Base-by-base conservation (phyloP, 1,140 invertebrate species). In the Metopolophium dirhodum region DNA sequence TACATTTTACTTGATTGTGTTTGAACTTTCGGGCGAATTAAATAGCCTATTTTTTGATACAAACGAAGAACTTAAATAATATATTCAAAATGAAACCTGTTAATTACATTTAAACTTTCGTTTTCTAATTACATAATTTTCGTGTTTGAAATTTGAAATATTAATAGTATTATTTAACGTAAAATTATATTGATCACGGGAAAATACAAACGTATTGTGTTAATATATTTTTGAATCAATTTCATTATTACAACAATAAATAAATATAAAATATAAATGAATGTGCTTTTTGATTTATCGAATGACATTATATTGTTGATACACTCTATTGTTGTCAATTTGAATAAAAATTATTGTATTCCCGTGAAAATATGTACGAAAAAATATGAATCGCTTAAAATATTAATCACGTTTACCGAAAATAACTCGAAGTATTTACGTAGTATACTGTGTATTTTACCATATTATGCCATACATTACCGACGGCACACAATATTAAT, bases 1-100 rank as follows among this genome's bases (percentile, higher is more conserved):
- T 89, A 57, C 35, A 57, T 57, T 89, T 57, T 11, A 57, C n/a
- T 89, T 89, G 51, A 89, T 41, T 89, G 30, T 54, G 35, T 57
- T 89, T 89, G 18, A 89, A 57, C 51, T 41, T 23, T 89, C 23
- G 11, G 11, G 3, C 3, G 35, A 57, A 89, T 89, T 57, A 89
- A 89, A 54, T 20, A 57, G 9, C 51, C 51, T 54, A 49, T 89
- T 54, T 54, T 35, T 54, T 20, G 4, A 37, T 54, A 89, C 8
- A 35, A 20, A 87, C 2, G 14, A n/a, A 20, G 14, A 89, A 89
- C 88, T 89, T 57, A 9, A 54, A 89, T 26, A 22, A 35, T 88
- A 3, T 88, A 22, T 88, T n/a, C 7, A n/a, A 49, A 49, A 8
- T n/a, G 23, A 87, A 47, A 47, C 85, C 30, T 18, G 85, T 47